phyloP scores from a whole-genome alignment of 2,113 vertebrate genomes.

The Scomber japonicus region DNA sequence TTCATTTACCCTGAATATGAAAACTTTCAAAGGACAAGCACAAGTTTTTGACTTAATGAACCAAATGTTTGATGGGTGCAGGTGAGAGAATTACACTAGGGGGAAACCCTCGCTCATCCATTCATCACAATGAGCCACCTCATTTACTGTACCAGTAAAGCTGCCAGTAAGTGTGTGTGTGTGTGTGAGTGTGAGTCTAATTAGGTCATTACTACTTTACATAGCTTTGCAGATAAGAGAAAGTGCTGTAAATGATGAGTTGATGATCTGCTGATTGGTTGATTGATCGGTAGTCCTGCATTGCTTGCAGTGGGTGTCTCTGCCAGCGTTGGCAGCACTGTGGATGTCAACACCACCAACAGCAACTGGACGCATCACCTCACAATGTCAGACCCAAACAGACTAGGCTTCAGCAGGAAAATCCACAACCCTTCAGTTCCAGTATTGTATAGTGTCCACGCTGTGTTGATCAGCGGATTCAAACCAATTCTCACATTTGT shows the following conservation, averaged over 20 bases:
- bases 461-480: constrained; percentile 36
- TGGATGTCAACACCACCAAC: constrained; percentile 18
- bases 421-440: constrained; percentile 5
- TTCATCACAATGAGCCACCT: constrained; percentile 77
- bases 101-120: constrained; percentile 36
- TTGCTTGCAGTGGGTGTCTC: constrained; percentile 8
- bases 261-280: constrained; percentile 59
- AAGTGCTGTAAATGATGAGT: constrained; percentile 31
- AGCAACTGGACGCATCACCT: neutral
- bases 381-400: constrained; percentile 1
- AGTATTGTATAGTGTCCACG: constrained; percentile 17
- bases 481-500: constrained; percentile 37
- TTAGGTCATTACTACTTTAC: constrained; percentile 62
- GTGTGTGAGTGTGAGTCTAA: constrained; percentile 29
- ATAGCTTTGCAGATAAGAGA: constrained; percentile 47
- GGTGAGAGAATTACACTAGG: constrained; percentile 46
- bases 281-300: constrained; percentile 45
- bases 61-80: constrained; percentile 31
- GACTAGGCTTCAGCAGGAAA: neutral
- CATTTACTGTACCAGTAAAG: constrained; percentile 63
- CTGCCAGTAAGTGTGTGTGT: constrained; percentile 47
- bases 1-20: constrained; percentile 38
- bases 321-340: neutral
- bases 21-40: constrained; percentile 48
- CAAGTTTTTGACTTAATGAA: constrained; percentile 55